Evolutionary conservation across 2,797 vertebrate species (phyloP), one percentile per base, ranked within the genome.

Genomic region (Gymnothorax reevesii): DNA sequence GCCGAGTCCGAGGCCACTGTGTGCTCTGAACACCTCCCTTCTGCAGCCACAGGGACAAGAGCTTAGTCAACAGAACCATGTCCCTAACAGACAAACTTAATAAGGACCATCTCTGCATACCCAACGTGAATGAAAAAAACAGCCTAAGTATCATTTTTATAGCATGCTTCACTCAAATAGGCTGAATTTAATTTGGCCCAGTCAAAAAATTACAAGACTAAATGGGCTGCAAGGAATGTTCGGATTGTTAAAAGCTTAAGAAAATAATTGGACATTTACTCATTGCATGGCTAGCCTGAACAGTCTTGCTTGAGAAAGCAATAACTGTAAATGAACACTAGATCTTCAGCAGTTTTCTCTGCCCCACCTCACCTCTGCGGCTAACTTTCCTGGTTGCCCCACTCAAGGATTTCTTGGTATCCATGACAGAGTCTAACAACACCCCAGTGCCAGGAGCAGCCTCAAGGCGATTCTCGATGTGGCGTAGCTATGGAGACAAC

Each of bases 381-480:
- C 91, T 95, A 86, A 95, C 93, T 84, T 96, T 97, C 90, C 95
- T 95, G 85, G 94, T 93, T 82, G 94, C 86, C 71, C 90, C 94
- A 85, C 90, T 86, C 88, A 93, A 92, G 71, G 95, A 93, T 88
- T 97, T 98, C 94, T 97, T 98, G 75, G 94, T 91, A 88, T 97
- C 97, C 96, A 97, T 97, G 90, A 98, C 92, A 20, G 96, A 94
- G 85, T 97, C 95, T 1, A 98, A 92, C 7, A 97, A 88, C 87
- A 97, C 97, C 3, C 96, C 97, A 87, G 96, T 95, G 84, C 93
- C 95, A 87, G 97, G 97, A 75, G 88, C 89, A 87, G 97, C 96
- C 94, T 99, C 98, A 93, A 97, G 89, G 88, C 95, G 97, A 92
- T 98, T 99, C 94, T 99, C 97, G 94, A 98, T 98, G 85, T 98